Evolutionary conservation across 2,797 vertebrate genomes (phyloP).

Genomic region (Coluber constrictor): DNA sequence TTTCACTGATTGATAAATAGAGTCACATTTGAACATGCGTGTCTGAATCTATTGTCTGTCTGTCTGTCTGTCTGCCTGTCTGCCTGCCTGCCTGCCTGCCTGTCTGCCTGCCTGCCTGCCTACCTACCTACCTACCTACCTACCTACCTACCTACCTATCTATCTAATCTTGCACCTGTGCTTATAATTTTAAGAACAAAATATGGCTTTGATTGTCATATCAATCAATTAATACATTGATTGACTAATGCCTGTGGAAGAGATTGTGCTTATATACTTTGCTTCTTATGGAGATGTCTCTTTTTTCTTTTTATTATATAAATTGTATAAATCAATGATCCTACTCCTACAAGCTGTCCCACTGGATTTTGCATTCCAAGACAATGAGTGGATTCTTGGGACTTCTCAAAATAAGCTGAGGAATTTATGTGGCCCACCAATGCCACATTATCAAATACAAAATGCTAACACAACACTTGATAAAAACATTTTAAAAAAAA

Average conservation of each 20-base stretch:
- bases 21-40: neutral
- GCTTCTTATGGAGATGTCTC: neutral
- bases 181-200: neutral
- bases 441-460: neutral
- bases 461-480: neutral
- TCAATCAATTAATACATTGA: neutral
- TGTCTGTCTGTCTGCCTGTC: neutral
- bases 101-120: no score
- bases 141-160: neutral
- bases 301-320: neutral
- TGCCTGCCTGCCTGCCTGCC: neutral
- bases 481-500: neutral
- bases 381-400: neutral
- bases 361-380: neutral
- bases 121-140: no score
- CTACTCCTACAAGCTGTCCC: neutral
- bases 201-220: neutral
- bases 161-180: neutral
- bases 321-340: neutral
- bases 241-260: neutral
- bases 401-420: neutral
- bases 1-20: neutral
- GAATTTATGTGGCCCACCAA: neutral
- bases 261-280: neutral
- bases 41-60: neutral